Evolutionary conservation across 2,113 vertebrate genomes (phyloP).

Genomic region (Hippolais icterina): DNA sequence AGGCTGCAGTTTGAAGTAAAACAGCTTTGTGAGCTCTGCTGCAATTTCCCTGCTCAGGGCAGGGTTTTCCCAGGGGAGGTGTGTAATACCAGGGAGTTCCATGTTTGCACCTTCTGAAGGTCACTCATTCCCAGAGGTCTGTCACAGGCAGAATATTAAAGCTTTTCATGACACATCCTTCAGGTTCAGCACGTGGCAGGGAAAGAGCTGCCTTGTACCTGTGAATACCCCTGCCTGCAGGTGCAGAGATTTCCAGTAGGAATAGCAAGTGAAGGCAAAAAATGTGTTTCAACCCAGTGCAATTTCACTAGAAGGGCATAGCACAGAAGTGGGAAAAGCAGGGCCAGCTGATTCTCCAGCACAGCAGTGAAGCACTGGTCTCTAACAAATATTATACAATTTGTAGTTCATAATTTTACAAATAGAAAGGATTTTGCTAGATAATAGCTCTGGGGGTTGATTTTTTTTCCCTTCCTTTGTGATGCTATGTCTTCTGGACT

Average conservation of each 20-base stretch:
- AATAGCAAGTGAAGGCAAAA: not conserved
- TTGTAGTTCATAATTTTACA: not conserved
- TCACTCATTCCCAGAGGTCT: not conserved
- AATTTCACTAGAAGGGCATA: not conserved
- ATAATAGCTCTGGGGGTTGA: not conserved
- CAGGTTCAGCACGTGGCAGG: not conserved
- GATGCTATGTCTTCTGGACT: not conserved
- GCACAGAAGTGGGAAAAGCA: not conserved
- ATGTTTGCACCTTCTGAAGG: not conserved
- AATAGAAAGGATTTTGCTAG: not conserved
- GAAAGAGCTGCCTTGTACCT: not conserved
- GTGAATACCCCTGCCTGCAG: not conserved
- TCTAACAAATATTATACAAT: not conserved
- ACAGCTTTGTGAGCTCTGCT: not conserved
- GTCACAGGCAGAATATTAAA: not conserved
- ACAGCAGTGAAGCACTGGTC: not conserved
- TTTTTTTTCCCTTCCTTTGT: not conserved
- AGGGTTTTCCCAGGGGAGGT: accelerated
- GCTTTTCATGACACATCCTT: not conserved
- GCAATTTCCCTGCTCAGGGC: not conserved
- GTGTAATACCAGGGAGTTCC: not conserved
- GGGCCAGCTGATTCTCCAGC: accelerated
- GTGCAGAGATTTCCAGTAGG: not conserved
- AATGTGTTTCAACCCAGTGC: not conserved
- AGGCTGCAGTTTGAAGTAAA: not conserved